A percentile compares a stretch with the other conserved stretches of the same genome.
phyloP scores from a whole-genome alignment of 2,888 invertebrate genomes.

The Caenorhabditis sp. region DNA sequence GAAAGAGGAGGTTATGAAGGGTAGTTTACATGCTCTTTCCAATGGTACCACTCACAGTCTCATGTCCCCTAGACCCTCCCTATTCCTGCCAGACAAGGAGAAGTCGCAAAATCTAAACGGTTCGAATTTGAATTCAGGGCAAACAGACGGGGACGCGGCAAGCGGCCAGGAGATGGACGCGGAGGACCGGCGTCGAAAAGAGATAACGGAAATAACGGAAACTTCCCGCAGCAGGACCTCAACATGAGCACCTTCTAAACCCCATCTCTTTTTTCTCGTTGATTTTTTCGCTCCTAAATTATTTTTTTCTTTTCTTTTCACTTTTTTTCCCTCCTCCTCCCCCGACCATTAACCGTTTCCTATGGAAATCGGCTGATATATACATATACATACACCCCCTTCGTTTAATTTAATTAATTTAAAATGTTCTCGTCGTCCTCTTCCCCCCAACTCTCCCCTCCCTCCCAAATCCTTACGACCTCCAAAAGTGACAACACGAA shows the following conservation, averaged over 20 bases:
- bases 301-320: neutral
- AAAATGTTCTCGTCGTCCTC: neutral
- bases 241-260: conserved; percentile 75
- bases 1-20: no score
- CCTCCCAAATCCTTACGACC: neutral
- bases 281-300: neutral
- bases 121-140: conserved; percentile 45
- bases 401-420: conserved; percentile 24
- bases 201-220: conserved; percentile 77
- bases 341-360: no score
- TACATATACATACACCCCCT: conserved; percentile 30
- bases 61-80: no score
- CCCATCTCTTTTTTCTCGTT: neutral
- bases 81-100: no score
- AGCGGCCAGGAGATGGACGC: conserved; percentile 77
- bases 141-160: conserved; percentile 74
- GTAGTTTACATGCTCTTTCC: no score
- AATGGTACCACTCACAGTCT: no score
- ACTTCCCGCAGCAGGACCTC: conserved; percentile 79
- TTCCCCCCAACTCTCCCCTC: no score
- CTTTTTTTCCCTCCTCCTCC: neutral
- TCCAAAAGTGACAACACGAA: conserved; percentile 50
- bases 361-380: no score
- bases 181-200: conserved; percentile 81
- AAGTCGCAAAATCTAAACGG: neutral